A percentile compares a stretch with the other conserved stretches of the same genome.
phyloP scores from a whole-genome alignment of 2,113 vertebrate genomes.

The Misgurnus mizolepis region DNA sequence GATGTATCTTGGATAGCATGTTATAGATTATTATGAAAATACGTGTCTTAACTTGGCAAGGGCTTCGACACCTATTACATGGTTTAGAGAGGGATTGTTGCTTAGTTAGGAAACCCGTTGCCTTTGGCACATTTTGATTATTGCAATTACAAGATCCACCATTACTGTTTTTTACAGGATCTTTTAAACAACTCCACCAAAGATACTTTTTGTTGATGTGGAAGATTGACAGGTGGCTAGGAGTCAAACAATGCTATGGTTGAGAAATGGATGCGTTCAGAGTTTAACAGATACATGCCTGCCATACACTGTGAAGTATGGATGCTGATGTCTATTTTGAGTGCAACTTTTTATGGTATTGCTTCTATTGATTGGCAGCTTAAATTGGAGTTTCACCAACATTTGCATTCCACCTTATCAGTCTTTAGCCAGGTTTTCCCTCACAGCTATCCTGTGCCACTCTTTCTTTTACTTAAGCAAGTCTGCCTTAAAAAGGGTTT shows the following conservation, averaged over 20 bases:
- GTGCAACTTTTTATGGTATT: neutral
- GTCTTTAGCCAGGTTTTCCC: neutral
- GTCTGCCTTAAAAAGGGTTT: slow-evolving; percentile 21
- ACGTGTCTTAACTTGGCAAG: neutral
- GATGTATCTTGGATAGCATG: neutral
- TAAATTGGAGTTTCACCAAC: neutral
- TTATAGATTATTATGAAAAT: neutral
- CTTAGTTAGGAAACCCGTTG: neutral
- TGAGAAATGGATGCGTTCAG: neutral
- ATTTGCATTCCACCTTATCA: slow-evolving; percentile 1
- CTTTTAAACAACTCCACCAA: slow-evolving; percentile 30
- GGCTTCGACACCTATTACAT: neutral
- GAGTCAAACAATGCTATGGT: neutral
- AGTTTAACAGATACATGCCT: slow-evolving; percentile 6
- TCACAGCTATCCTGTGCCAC: neutral
- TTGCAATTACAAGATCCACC: neutral
- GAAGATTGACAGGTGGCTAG: neutral
- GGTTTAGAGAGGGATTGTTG: neutral
- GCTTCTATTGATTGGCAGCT: neutral
- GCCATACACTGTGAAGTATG: slow-evolving; percentile 33
- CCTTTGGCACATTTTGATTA: neutral
- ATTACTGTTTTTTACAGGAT: slow-evolving; percentile 2
- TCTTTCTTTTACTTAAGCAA: neutral
- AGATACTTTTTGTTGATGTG: neutral
- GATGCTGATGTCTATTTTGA: slow-evolving; percentile 1